A percentile compares a stretch with the other conserved stretches of the same genome.
phyloP scores from a whole-genome alignment of 2,113 vertebrate species.

The Megaceryle torquata region DNA sequence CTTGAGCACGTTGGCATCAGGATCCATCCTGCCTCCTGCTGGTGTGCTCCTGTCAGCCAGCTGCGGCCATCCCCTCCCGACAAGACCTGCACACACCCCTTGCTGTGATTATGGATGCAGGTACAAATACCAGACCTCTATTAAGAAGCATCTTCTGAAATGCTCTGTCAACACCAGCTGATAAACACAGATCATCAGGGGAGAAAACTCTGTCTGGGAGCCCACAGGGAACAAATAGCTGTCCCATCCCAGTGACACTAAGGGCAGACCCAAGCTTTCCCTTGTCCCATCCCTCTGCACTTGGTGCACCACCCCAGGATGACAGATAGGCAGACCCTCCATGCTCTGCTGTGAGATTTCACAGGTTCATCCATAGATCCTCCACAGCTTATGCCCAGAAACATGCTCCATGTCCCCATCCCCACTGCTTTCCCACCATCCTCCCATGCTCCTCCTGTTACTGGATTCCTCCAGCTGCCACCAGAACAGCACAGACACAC shows the following conservation, averaged over 20 bases:
- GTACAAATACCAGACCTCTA: not conserved
- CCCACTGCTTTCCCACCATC: not conserved
- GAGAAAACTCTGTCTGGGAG: not conserved
- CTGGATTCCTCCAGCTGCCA: not conserved
- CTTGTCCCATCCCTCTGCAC: not conserved
- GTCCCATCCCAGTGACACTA: not conserved
- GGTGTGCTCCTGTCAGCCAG: rapidly evolving
- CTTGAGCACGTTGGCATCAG: rapidly evolving
- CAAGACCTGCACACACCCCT: not conserved
- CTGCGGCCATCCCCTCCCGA: not conserved
- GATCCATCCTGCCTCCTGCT: not conserved
- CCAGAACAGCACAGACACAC: not conserved
- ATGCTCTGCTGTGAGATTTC: not conserved
- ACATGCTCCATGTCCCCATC: not conserved
- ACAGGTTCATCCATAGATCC: not conserved
- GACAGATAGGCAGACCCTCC: not conserved
- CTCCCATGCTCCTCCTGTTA: not conserved
- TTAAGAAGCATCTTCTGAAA: not conserved
- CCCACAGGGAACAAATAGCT: not conserved
- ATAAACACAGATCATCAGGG: not conserved
- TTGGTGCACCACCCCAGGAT: not conserved
- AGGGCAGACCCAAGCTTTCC: not conserved
- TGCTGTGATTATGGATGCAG: not conserved
- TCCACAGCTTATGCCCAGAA: not conserved
- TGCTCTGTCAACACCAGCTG: not conserved